phyloP scores from a whole-genome alignment of 2,113 vertebrate genomes.

The Pundamilia nyererei region DNA sequence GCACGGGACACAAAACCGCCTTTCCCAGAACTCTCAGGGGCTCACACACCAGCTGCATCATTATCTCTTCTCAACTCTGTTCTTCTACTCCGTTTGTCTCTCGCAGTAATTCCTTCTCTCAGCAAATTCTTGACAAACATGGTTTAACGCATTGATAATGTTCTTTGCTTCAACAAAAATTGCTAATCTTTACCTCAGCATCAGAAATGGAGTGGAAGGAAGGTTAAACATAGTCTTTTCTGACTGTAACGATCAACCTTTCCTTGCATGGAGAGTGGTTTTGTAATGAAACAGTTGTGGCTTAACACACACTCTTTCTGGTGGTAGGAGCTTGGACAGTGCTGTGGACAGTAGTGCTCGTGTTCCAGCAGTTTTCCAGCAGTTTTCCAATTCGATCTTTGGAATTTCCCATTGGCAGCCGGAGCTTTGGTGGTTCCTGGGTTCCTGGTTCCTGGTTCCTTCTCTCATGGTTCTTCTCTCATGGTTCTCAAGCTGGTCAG shows the following conservation, averaged over 20 bases:
- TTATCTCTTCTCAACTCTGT: constrained; percentile 35
- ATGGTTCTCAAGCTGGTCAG: neutral
- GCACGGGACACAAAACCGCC: constrained; percentile 6
- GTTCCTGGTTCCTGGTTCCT: neutral
- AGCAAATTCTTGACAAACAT: constrained; percentile 17
- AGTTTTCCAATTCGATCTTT: neutral
- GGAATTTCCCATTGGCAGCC: neutral
- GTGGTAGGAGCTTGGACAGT: neutral
- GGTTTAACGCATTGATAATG: neutral
- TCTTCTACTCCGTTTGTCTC: constrained; percentile 1
- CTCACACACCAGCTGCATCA: constrained; percentile 42
- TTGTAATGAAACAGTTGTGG: neutral
- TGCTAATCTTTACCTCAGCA: neutral
- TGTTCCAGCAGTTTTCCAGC: rapidly evolving
- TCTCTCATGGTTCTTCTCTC: neutral
- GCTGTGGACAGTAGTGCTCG: neutral
- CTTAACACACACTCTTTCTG: neutral
- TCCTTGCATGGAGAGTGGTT: neutral
- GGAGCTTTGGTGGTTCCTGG: neutral
- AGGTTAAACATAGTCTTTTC: neutral
- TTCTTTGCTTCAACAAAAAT: neutral
- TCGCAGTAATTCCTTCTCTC: constrained; percentile 2
- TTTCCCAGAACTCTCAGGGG: constrained; percentile 47
- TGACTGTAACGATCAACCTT: neutral
- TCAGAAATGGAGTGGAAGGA: neutral